These are phyloP conservation scores for Macropodus opercularis DNA, from an alignment of 2,797 vertebrate genomes.

Conservation along the genomic window DNA sequence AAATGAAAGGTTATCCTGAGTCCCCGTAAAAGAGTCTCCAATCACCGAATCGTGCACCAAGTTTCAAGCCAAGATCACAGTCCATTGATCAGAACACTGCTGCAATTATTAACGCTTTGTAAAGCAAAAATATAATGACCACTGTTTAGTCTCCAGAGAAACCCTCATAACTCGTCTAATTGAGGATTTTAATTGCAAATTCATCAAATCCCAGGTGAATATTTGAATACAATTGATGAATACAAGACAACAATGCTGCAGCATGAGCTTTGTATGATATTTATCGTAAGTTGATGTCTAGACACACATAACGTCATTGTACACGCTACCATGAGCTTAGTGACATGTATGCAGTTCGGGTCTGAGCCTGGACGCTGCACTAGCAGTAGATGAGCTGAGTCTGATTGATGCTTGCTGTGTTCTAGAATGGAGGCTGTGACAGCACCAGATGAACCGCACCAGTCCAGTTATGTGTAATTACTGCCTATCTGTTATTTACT, in stretches of 20 bases:
- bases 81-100: conserved; percentile 42
- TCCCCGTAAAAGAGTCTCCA: conserved; percentile 7
- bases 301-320: conserved; percentile 17
- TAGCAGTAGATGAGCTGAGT: not conserved
- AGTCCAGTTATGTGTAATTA: not conserved
- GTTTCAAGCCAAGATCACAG: conserved; percentile 37
- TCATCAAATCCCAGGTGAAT: conserved; percentile 33
- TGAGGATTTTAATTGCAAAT: conserved; percentile 57
- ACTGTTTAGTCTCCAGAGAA: conserved; percentile 42
- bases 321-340: conserved; percentile 4
- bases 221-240: too few relatives aligned
- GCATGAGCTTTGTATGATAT: conserved; percentile 15
- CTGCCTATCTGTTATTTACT: not conserved
- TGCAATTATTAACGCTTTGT: conserved; percentile 49
- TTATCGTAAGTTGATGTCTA: conserved; percentile 25
- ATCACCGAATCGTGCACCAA: conserved; percentile 37
- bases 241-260: conserved; percentile 30
- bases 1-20: conserved; percentile 2
- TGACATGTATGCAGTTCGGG: not conserved
- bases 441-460: not conserved
- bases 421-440: not conserved
- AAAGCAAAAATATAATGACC: conserved; percentile 44
- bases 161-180: conserved; percentile 61
- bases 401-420: not conserved
- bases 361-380: not conserved